These are phyloP conservation scores for Sesamia nonagrioides DNA, from an alignment of 1,140 invertebrate species.

Conservation along the genomic window DNA sequence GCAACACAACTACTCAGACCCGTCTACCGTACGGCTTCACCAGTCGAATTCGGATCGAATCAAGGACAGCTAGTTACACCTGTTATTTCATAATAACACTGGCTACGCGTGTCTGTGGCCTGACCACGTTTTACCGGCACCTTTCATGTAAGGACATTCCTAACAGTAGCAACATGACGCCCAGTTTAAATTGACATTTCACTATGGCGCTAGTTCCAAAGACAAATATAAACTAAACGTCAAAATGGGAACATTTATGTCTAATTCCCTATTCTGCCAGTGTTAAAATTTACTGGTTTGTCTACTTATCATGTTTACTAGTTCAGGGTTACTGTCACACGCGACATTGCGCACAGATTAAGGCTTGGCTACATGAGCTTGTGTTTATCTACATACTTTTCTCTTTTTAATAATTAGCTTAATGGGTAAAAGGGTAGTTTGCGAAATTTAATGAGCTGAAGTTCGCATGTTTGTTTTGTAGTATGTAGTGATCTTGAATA, in stretches of 20 bases:
- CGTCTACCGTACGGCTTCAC: too few species aligned
- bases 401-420: constrained; percentile 11
- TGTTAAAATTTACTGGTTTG: background rate
- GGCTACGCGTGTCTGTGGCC: background rate
- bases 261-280: background rate
- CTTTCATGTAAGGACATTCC: background rate
- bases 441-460: constrained; percentile 11
- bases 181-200: background rate
- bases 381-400: constrained; percentile 1
- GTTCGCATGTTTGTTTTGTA: background rate
- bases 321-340: constrained; percentile 34
- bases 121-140: background rate
- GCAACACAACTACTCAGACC: too few species aligned
- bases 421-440: background rate
- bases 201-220: background rate
- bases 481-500: background rate
- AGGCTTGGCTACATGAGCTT: constrained; percentile 22
- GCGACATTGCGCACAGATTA: constrained; percentile 33
- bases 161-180: background rate
- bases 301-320: background rate
- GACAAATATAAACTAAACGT: background rate
- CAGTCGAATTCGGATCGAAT: too few species aligned
- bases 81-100: constrained; percentile 16
- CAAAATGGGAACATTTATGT: background rate
- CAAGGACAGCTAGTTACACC: background rate